A percentile compares a stretch with the other conserved stretches of the same genome.
Conservation (phyloP, 2,888 invertebrate species). For the Hipparchia semele region DNA sequence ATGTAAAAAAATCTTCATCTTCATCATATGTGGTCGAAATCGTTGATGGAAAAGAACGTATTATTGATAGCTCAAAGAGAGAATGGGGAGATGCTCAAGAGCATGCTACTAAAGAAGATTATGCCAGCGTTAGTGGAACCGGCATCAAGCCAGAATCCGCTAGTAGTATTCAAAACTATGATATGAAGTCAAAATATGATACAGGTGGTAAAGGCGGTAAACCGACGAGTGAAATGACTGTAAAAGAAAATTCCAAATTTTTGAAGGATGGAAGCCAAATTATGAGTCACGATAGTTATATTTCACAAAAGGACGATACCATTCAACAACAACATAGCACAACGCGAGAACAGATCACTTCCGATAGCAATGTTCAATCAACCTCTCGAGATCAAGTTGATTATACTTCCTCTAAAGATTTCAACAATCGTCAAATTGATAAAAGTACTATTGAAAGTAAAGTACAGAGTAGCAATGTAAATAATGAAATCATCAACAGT, state of each 20-base stretch:
- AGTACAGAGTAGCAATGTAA: constrained; percentile 50
- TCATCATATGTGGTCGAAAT: constrained; percentile 86
- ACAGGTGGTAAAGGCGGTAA: constrained; percentile 78
- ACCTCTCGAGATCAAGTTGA: constrained; percentile 41
- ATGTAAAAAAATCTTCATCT: constrained; percentile 83
- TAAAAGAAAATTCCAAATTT: constrained; percentile 70
- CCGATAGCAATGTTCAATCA: constrained; percentile 38
- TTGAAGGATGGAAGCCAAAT: constrained; percentile 72
- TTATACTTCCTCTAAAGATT: constrained; percentile 42
- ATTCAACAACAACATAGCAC: constrained; percentile 64
- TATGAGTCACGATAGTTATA: constrained; percentile 65
- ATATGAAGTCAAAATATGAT: constrained; percentile 82
- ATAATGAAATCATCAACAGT: constrained; percentile 51
- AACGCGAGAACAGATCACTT: constrained; percentile 57
- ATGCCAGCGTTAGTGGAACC: constrained; percentile 81
- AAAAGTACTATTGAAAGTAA: constrained; percentile 41
- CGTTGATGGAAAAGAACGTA: constrained; percentile 85
- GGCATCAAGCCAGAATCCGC: constrained; percentile 82
- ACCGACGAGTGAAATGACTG: constrained; percentile 66
- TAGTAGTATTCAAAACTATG: constrained; percentile 78
- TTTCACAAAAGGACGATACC: constrained; percentile 69
- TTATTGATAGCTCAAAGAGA: constrained; percentile 83
- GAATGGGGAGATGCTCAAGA: constrained; percentile 82
- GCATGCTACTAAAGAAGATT: constrained; percentile 76
- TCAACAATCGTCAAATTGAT: constrained; percentile 26